These are phyloP conservation scores for Epinotia brunnichana DNA, from an alignment of 2,888 invertebrate species.

Conservation along the genomic window DNA sequence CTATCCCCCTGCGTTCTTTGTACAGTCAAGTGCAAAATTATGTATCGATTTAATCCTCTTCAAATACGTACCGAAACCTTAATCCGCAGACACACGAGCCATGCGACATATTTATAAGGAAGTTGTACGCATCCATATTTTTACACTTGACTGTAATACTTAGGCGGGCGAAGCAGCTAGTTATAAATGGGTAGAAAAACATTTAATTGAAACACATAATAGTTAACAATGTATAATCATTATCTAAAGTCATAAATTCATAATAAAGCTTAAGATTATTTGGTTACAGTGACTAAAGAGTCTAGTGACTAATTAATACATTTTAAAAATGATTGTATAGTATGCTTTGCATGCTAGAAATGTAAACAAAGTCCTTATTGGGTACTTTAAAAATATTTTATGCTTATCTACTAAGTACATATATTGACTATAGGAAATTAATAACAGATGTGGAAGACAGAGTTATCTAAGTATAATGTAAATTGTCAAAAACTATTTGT, in stretches of 20 bases:
- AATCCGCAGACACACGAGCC: too few relatives aligned
- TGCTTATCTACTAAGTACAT: constrained; percentile 3
- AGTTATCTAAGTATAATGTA: constrained; percentile 5
- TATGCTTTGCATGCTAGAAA: neutral
- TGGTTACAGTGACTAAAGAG: neutral
- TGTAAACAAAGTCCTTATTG: neutral
- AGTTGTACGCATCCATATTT: too few relatives aligned
- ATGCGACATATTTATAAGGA: too few relatives aligned
- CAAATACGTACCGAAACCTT: too few relatives aligned
- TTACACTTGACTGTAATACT: too few relatives aligned
- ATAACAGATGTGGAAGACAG: constrained; percentile 22
- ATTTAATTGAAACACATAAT: neutral
- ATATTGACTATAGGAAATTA: neutral
- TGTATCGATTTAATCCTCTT: too few relatives aligned
- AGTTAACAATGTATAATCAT: constrained; percentile 2
- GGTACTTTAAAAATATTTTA: neutral
- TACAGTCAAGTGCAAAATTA: too few relatives aligned
- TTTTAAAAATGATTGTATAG: neutral
- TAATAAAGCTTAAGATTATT: constrained; percentile 8
- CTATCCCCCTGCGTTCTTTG: too few relatives aligned
- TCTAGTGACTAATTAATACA: neutral
- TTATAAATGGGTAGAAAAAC: neutral
- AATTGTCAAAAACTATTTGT: constrained; percentile 11
- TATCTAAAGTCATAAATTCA: constrained; percentile 7
- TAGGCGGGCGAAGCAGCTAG: too few relatives aligned